These are phyloP conservation scores for Phyllostomus hastatus DNA, from an alignment of 2,113 vertebrate genomes.

Conservation along the genomic window DNA sequence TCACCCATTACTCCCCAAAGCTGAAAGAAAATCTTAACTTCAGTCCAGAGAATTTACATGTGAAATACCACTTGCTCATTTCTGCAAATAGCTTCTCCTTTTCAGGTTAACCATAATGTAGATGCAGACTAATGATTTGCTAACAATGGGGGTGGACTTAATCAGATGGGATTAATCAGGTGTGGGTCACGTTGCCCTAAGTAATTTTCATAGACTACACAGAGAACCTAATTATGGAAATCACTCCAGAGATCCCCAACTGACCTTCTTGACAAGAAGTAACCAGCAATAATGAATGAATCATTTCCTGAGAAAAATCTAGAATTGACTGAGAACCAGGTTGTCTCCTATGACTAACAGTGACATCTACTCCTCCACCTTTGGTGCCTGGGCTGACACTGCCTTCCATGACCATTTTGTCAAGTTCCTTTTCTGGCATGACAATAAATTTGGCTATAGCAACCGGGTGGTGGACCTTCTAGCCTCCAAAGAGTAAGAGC, in stretches of 20 bases:
- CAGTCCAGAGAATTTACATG: neutral
- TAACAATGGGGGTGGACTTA: neutral
- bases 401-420: too few species aligned
- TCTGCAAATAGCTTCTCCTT: neutral
- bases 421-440: too few species aligned
- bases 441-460: too few species aligned
- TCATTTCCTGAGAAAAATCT: neutral
- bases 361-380: too few species aligned
- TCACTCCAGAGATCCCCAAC: neutral
- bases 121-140: neutral
- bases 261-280: neutral
- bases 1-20: neutral
- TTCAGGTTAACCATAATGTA: neutral
- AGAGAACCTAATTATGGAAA: constrained; percentile 22
- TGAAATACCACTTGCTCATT: neutral
- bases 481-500: too few species aligned
- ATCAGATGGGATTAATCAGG: neutral
- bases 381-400: too few species aligned
- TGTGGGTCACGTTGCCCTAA: neutral
- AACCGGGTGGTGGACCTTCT: too few species aligned
- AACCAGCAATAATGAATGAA: neutral
- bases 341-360: too few species aligned
- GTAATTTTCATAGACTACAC: constrained; percentile 3
- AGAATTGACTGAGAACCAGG: neutral
- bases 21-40: neutral